Evolutionary conservation across 2,797 vertebrate species (phyloP), one percentile per base, ranked within the genome.

Genomic region (Hylomyscus alleni): DNA sequence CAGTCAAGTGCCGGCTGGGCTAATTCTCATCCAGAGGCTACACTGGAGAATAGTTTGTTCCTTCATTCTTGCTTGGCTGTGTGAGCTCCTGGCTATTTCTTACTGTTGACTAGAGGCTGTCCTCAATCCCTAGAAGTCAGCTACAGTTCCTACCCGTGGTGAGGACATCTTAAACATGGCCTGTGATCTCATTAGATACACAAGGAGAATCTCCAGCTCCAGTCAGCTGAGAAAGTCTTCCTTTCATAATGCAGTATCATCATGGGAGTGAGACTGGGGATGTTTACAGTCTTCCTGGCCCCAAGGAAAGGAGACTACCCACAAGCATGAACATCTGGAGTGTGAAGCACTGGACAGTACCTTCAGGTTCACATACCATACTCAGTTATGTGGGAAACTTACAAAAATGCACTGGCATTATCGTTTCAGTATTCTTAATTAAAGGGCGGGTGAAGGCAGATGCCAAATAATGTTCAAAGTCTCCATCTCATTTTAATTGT

Each of bases 181-280:
- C 15, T 12, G 7, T 22, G 19, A n/a, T 3, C 40, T 26, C 50
- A 17, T 14, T 6, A 37, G 34, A 37, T 1, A 75, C 54, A 69
- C 40, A 14, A 44, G 44, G 29, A 20, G 29, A 1, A 2, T 29
- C 13, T 40, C 0, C 1, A 77, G 69, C 58, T 52, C 34, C 6
- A 31, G 40, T 24, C 34, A 50, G 31, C 22, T 67, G 26, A 6
- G 12, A 10, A 50, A 54, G 37, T 67, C 77, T 82, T 81, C 58
- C 77, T 90, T 81, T 20, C 0, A 24, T 19, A 44, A 77, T 6
- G 47, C 6, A 40, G 22, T n/a, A 52, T 40, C 24, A 20, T 54
- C 40, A 29, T 0, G 0, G 1, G 1, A 67, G 19, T 9, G 40
- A 34, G 13, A 29, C 6, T 3, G n/a, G 14, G 15, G 37, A 7